Percentiles rank a stretch among this genome's conserved stretches.
Conservation (phyloP, 2,888 invertebrate genomes). For the Drosophila barbarae region DNA sequence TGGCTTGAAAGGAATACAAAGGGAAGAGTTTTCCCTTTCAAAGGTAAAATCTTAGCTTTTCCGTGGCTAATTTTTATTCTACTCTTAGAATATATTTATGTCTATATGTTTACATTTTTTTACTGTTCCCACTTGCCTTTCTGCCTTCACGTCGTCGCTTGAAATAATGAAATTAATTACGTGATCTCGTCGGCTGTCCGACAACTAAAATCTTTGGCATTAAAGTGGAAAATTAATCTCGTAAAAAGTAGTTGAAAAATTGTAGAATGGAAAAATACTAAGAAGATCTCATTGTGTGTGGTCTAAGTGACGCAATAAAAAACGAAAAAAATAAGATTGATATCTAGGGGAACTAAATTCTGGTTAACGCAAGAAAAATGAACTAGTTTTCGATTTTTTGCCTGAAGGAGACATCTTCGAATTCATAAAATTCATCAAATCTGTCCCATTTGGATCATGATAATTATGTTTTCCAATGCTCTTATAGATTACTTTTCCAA, state of each 20-base stretch:
- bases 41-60: neutral
- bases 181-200: conserved; percentile 44
- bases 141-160: conserved; percentile 17
- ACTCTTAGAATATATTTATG: neutral
- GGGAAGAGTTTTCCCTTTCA: neutral
- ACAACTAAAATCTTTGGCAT: conserved; percentile 22
- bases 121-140: conserved; percentile 1
- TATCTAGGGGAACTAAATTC: neutral
- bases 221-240: conserved; percentile 41
- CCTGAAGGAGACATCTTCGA: neutral
- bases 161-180: conserved; percentile 63
- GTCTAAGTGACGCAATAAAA: conserved; percentile 15
- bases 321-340: neutral
- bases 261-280: conserved; percentile 42
- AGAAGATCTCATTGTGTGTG: conserved; percentile 35
- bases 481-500: conserved; percentile 45
- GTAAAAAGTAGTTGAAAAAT: conserved; percentile 48
- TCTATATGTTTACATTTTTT: neutral
- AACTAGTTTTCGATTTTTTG: neutral
- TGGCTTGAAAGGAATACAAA: neutral
- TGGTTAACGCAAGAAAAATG: neutral
- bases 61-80: neutral
- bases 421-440: neutral
- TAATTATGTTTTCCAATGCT: conserved; percentile 4
- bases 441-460: neutral